Percentiles rank a stretch among this genome's conserved stretches.
phyloP scores from a whole-genome alignment of 2,888 invertebrate genomes.

The Nomada ferruginata region DNA sequence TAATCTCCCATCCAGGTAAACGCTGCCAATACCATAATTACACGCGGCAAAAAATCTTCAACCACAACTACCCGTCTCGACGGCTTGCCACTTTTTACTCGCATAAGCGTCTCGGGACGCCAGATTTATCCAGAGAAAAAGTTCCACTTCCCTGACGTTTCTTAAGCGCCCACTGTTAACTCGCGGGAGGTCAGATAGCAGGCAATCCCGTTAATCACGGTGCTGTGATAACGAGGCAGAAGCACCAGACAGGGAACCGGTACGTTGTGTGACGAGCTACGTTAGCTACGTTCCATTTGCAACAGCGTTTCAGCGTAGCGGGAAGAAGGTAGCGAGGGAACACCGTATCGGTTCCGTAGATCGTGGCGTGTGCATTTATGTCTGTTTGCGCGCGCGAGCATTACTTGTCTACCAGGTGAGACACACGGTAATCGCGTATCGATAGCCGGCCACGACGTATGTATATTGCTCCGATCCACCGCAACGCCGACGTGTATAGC shows the following conservation, averaged over 20 bases:
- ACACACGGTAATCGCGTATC: slow-evolving; percentile 63
- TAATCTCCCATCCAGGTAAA: too few relatives aligned
- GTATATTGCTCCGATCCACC: slow-evolving; percentile 56
- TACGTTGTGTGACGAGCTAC: slow-evolving; percentile 3
- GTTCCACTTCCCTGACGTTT: too few relatives aligned
- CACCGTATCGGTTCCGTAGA: slow-evolving; percentile 51
- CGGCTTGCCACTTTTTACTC: too few relatives aligned
- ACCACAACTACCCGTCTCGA: too few relatives aligned
- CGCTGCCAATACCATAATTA: too few relatives aligned
- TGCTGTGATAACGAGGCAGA: slow-evolving; percentile 2
- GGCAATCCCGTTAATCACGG: slow-evolving; percentile 22
- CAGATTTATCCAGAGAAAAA: too few relatives aligned
- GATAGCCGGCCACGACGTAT: slow-evolving; percentile 57
- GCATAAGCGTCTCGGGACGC: too few relatives aligned
- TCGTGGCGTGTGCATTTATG: slow-evolving; percentile 26
- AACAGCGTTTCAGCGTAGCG: not conserved
- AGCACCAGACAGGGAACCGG: slow-evolving; percentile 1
- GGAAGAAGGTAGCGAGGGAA: slow-evolving; percentile 17
- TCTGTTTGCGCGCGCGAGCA: slow-evolving; percentile 22
- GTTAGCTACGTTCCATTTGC: slow-evolving; percentile 20
- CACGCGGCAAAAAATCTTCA: too few relatives aligned
- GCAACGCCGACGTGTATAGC: slow-evolving; percentile 44
- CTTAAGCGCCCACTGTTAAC: too few relatives aligned
- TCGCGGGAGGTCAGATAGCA: not conserved
- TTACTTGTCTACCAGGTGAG: slow-evolving; percentile 54